Conservation (phyloP, 1,140 invertebrate genomes). For the Brevipalpus yothersi region DNA sequence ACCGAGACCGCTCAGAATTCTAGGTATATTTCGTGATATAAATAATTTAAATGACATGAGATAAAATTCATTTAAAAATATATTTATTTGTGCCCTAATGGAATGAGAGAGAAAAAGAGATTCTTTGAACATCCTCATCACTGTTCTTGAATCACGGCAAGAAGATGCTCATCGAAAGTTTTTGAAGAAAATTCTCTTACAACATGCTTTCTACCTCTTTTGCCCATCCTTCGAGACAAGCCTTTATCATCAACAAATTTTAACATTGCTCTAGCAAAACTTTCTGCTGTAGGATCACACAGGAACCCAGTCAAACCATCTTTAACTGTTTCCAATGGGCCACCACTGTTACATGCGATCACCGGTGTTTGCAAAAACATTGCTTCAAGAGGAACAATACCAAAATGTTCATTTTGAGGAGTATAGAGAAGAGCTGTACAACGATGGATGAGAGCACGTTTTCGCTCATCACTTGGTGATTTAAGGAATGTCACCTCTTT, state of each 20-base stretch:
- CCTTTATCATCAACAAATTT: constrained; percentile 30
- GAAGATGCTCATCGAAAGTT: constrained; percentile 39
- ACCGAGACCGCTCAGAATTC: too few relatives aligned
- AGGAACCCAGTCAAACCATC: constrained; percentile 72
- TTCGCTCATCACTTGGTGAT: constrained; percentile 59
- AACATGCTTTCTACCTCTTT: constrained; percentile 39
- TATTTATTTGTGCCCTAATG: background rate
- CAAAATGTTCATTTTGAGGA: constrained; percentile 92
- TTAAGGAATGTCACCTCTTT: constrained; percentile 56
- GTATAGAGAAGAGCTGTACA: constrained; percentile 72
- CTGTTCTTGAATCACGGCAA: constrained; percentile 16
- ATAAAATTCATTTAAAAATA: too few relatives aligned
- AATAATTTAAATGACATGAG: too few relatives aligned
- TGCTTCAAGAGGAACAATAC: constrained; percentile 94
- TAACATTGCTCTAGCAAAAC: constrained; percentile 53
- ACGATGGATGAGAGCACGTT: constrained; percentile 46
- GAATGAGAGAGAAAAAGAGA: background rate
- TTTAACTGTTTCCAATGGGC: constrained; percentile 74
- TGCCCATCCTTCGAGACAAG: constrained; percentile 35
- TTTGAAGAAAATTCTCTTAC: constrained; percentile 50
- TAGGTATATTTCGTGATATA: too few relatives aligned
- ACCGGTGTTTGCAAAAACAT: constrained; percentile 86
- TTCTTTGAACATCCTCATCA: background rate
- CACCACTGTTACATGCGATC: constrained; percentile 80
- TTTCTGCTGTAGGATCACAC: constrained; percentile 34